Percentiles rank a stretch among this genome's conserved stretches.
Conservation (phyloP, 1,140 invertebrate species). For the Meloidogyne floridensis region DNA sequence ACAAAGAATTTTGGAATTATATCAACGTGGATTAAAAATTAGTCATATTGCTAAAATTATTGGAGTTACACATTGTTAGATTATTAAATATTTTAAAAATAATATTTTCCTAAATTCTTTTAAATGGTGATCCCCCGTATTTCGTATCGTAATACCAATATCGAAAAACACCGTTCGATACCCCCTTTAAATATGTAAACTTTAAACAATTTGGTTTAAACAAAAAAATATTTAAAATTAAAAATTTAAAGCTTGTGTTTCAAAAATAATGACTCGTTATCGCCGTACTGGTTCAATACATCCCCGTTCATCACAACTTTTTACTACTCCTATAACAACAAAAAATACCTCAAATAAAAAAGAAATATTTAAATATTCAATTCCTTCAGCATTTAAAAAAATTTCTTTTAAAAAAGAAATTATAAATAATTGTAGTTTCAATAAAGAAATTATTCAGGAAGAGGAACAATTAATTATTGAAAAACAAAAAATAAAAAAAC, state of each 20-base stretch:
- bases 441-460: too few species aligned
- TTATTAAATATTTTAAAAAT: neutral
- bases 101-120: neutral
- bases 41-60: slow-evolving; percentile 53
- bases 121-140: too few species aligned
- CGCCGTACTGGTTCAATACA: slow-evolving; percentile 48
- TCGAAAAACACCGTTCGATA: too few species aligned
- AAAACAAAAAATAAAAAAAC: too few species aligned
- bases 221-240: too few species aligned
- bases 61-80: slow-evolving; percentile 50
- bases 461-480: too few species aligned
- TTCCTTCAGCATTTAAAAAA: neutral
- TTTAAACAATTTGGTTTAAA: too few species aligned
- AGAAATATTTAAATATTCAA: slow-evolving; percentile 1
- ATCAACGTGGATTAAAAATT: slow-evolving; percentile 52
- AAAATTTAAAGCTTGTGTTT: slow-evolving; percentile 42
- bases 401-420: neutral
- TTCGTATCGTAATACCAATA: too few species aligned
- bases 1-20: slow-evolving; percentile 49
- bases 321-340: neutral
- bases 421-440: too few species aligned
- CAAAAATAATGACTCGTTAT: slow-evolving; percentile 56
- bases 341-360: neutral
- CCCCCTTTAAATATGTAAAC: too few species aligned
- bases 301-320: slow-evolving; percentile 37